Base-by-base conservation (phyloP, 2,888 invertebrate genomes). In the Byasa hedistus region DNA sequence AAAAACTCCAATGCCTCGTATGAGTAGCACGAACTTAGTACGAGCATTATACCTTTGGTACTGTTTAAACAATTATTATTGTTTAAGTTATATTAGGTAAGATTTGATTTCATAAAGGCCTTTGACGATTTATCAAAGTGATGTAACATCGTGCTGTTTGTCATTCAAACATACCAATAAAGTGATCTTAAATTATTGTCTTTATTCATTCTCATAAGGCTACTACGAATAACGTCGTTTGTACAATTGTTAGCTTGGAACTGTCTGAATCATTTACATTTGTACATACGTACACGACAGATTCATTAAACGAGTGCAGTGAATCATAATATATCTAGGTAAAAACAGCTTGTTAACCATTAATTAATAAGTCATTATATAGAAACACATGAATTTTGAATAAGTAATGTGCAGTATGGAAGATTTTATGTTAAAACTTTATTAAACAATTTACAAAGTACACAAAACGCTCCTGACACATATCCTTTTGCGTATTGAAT, bases 211-310 rank as follows among this genome's bases (percentile, higher is more conserved):
- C 56, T 19, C 17, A 56, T 27, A 56, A 56, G 19, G n/a, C 27
- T 55, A 22, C 24, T 27, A 24, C 56, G 32, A 56, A 56, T 56
- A 8, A 56, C n/a, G 3, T n/a, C 24, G n/a, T 56, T 56, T 56
- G n/a, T 32, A 56, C 56, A 56, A 56, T 56, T 56, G 56, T 56
- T 27, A 24, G 24, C 44, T 17, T 44, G 44, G 44, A 44, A 44
- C 15, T 1, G 24, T 56, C 27, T 56, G 56, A 56, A 19, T 56
- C 56, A 56, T 56, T 56, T 56, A 1, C 17, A 23, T 24, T 19
- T 24, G 17, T 27, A 56, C 56, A 32, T 55, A n/a, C n/a, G n/a
- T n/a, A n/a, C n/a, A 32, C 27, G n/a, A 7, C 27, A 55, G 44
- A 44, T 44, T 4, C 15, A 44, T 44, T 4, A 44, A 44, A 44